Evolutionary conservation across 1,140 invertebrate species (phyloP).

Genomic region (Drosophila rufa): DNA sequence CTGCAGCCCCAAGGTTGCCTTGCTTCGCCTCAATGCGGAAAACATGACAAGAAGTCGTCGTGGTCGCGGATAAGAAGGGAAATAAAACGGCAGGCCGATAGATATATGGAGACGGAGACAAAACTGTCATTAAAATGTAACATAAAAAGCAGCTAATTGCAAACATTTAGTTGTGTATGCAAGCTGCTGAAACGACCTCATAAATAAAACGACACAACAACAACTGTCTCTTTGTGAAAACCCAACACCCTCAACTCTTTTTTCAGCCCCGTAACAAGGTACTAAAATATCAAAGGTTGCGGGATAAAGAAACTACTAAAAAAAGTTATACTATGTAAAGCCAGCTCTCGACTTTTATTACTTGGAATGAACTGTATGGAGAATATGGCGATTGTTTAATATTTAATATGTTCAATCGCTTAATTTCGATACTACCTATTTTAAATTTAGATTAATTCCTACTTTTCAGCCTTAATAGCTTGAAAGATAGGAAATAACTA

Average conservation of each 20-base stretch:
- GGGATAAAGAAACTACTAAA: not conserved
- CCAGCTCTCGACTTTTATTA: not conserved
- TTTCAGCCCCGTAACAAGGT: not conserved
- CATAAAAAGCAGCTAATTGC: conserved; percentile 75
- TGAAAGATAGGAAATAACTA: too few relatives aligned
- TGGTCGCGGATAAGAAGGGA: conserved; percentile 4
- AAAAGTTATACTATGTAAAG: not conserved
- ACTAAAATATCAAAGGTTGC: conserved; percentile 19
- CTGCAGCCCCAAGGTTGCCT: conserved; percentile 57
- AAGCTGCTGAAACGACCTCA: conserved; percentile 42
- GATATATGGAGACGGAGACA: conserved; percentile 29
- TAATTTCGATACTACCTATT: too few relatives aligned
- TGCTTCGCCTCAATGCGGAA: conserved; percentile 71
- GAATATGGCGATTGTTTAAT: not conserved
- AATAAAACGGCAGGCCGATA: conserved; percentile 6
- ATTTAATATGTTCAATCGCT: too few relatives aligned
- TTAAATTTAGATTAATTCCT: not conserved
- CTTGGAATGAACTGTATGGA: not conserved
- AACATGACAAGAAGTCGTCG: conserved; percentile 57
- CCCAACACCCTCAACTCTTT: conserved; percentile 16
- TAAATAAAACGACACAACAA: conserved; percentile 47
- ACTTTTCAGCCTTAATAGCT: too few relatives aligned
- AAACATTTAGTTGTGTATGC: conserved; percentile 39
- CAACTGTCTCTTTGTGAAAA: conserved; percentile 25
- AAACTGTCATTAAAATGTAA: conserved; percentile 76